Evolutionary conservation across 2,113 vertebrate species (phyloP).

Genomic region (Anarrhichthys ocellatus): DNA sequence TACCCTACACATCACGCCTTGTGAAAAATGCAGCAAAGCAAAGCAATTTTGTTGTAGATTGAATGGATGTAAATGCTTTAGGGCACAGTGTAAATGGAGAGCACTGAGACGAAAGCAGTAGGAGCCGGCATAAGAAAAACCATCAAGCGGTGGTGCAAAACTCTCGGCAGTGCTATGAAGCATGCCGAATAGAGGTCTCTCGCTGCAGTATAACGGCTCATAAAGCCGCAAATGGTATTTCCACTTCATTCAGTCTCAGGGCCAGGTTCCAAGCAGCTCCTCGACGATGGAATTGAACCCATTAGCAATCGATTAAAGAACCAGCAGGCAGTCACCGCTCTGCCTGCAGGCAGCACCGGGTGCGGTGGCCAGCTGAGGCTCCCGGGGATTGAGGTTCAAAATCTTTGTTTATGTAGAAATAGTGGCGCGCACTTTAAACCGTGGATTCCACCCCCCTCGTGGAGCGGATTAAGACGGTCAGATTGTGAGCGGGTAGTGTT

Average conservation of each 20-base stretch:
- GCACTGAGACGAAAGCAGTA: slow-evolving; percentile 77
- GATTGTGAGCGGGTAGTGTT: slow-evolving; percentile 18
- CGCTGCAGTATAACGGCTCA: slow-evolving; percentile 85
- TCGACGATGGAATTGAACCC: slow-evolving; percentile 83
- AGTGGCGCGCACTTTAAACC: slow-evolving; percentile 64
- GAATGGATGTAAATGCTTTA: slow-evolving; percentile 79
- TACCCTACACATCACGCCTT: slow-evolving; percentile 63
- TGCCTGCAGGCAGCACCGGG: slow-evolving; percentile 66
- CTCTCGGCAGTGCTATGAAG: slow-evolving; percentile 80
- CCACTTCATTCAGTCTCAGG: slow-evolving; percentile 86
- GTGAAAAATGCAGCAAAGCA: slow-evolving; percentile 75
- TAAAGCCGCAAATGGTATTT: slow-evolving; percentile 87
- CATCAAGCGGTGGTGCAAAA: slow-evolving; percentile 82
- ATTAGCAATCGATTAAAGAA: slow-evolving; percentile 88
- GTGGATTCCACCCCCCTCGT: slow-evolving; percentile 36
- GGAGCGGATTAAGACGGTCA: slow-evolving; percentile 61
- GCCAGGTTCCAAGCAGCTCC: slow-evolving; percentile 84
- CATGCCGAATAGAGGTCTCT: slow-evolving; percentile 84
- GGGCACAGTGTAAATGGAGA: slow-evolving; percentile 78
- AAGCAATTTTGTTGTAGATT: slow-evolving; percentile 76
- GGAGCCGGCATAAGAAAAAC: slow-evolving; percentile 77
- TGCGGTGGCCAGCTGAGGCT: slow-evolving; percentile 47
- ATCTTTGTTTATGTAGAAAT: slow-evolving; percentile 81
- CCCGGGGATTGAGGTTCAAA: slow-evolving; percentile 68
- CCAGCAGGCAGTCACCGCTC: slow-evolving; percentile 82